Evolutionary conservation across 2,888 invertebrate species (phyloP).

Genomic region (Troilus luridus): DNA sequence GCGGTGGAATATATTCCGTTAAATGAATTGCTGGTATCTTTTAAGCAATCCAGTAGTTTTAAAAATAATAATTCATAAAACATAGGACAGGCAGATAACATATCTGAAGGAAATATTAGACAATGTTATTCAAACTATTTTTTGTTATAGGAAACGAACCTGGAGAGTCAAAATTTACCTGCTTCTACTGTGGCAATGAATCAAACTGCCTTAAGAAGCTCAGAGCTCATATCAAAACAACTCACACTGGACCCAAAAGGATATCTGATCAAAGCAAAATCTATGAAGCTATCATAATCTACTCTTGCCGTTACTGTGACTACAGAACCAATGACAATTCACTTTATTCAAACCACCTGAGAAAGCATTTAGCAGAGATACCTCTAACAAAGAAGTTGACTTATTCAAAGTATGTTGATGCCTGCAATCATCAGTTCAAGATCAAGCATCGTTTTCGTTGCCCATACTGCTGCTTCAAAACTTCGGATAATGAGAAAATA

Average conservation of each 20-base stretch:
- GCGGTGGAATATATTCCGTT: no score
- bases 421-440: neutral
- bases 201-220: constrained; percentile 27
- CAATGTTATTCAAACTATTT: neutral
- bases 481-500: constrained; percentile 40
- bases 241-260: constrained; percentile 28
- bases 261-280: constrained; percentile 42
- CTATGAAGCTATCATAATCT: constrained; percentile 36
- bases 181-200: constrained; percentile 41
- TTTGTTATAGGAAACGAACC: neutral
- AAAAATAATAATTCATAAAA: neutral
- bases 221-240: constrained; percentile 17
- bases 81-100: neutral
- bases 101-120: neutral
- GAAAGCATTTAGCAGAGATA: constrained; percentile 23
- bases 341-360: constrained; percentile 18
- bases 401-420: neutral
- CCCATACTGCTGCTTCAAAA: constrained; percentile 24
- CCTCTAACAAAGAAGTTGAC: constrained; percentile 37
- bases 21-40: neutral
- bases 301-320: constrained; percentile 17
- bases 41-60: neutral
- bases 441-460: constrained; percentile 24
- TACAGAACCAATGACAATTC: constrained; percentile 38
- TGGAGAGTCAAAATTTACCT: constrained; percentile 32